A percentile compares a stretch with the other conserved stretches of the same genome.
Evolutionary conservation across 2,797 vertebrate genomes (phyloP).

Genomic region (Myotis daubentonii): DNA sequence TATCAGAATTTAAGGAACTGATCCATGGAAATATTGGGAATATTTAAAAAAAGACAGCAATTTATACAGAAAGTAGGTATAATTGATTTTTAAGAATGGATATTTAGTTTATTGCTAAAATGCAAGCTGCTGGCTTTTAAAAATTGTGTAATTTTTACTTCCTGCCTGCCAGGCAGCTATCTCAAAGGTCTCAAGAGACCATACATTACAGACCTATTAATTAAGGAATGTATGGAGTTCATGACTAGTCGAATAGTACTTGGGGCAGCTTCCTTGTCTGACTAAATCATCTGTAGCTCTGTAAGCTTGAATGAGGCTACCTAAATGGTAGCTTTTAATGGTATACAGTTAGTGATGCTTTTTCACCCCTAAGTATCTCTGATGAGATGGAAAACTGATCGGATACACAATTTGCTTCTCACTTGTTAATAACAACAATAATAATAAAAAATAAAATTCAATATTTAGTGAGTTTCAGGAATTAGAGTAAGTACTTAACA

Average conservation of each 20-base stretch:
- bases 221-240: slow-evolving; percentile 47
- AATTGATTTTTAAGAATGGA: slow-evolving; percentile 48
- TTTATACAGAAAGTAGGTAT: not conserved
- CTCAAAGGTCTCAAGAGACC: slow-evolving; percentile 58
- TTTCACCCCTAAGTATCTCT: not conserved
- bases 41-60: not conserved
- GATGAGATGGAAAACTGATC: not conserved
- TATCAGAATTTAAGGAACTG: not conserved
- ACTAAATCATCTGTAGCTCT: slow-evolving; percentile 1
- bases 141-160: slow-evolving; percentile 62
- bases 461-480: not conserved
- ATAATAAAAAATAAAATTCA: not conserved
- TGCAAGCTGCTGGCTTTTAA: slow-evolving; percentile 66
- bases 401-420: not conserved
- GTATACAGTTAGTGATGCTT: not conserved
- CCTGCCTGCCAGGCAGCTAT: slow-evolving; percentile 52
- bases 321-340: not conserved
- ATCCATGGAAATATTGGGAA: slow-evolving; percentile 23
- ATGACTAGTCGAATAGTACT: slow-evolving; percentile 53
- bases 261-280: slow-evolving; percentile 48
- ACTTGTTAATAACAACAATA: not conserved
- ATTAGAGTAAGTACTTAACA: not conserved
- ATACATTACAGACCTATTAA: slow-evolving; percentile 40
- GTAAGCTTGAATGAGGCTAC: slow-evolving; percentile 34
- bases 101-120: slow-evolving; percentile 68